phyloP scores from a whole-genome alignment of 2,113 vertebrate species.

The Cardinalis cardinalis region DNA sequence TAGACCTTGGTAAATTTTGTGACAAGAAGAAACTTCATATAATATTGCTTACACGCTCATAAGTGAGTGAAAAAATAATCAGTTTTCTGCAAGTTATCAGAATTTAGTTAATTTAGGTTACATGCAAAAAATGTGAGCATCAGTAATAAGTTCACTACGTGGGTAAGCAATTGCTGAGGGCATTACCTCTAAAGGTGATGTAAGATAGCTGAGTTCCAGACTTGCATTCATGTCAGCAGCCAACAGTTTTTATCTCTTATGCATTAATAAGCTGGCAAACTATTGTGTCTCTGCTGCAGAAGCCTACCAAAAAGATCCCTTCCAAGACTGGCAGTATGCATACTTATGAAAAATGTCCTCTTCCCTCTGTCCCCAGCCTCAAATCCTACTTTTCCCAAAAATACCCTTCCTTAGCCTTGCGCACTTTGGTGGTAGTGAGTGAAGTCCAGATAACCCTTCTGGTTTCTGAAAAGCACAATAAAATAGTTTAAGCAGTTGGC shows the following conservation, averaged over 20 bases:
- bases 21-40: not conserved
- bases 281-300: not conserved
- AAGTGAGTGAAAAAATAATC: not conserved
- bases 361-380: not conserved
- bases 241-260: not conserved
- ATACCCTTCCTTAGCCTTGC: not conserved
- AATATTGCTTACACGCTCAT: not conserved
- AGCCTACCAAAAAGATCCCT: not conserved
- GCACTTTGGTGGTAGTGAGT: not conserved
- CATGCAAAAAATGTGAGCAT: not conserved
- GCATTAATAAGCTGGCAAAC: not conserved
- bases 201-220: not conserved
- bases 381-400: not conserved
- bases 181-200: not conserved
- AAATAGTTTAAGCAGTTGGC: not conserved
- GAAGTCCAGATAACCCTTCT: not conserved
- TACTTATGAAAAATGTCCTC: not conserved
- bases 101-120: not conserved
- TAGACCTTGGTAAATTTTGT: not conserved
- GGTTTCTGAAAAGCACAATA: not conserved
- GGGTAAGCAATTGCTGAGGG: not conserved
- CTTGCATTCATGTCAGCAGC: not conserved
- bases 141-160: not conserved
- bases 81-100: not conserved
- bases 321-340: not conserved